Percentiles rank a stretch among this genome's conserved stretches.
Conservation (phyloP, 1,140 invertebrate species). For the Eufriesea mexicana region DNA sequence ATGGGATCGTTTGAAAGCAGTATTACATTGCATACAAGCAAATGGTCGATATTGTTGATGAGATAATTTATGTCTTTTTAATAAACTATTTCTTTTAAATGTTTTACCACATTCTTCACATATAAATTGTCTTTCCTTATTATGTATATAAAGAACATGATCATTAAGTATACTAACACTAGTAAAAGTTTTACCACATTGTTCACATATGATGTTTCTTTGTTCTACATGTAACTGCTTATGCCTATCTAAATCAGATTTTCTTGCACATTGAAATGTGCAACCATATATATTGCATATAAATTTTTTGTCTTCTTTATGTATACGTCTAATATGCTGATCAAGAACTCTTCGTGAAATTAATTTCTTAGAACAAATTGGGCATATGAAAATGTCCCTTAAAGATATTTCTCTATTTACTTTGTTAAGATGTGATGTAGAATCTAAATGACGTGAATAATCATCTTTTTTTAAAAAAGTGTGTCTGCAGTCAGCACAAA, state of each 20-base stretch:
- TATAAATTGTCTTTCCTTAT: constrained; percentile 73
- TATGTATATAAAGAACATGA: constrained; percentile 74
- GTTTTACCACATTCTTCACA: constrained; percentile 78
- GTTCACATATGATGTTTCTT: constrained; percentile 73
- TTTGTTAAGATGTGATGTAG: constrained; percentile 67
- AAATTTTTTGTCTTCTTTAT: constrained; percentile 74
- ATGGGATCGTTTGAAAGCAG: constrained; percentile 75
- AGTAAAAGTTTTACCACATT: constrained; percentile 77
- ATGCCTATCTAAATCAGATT: constrained; percentile 74
- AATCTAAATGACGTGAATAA: constrained; percentile 72
- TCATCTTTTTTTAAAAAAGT: constrained; percentile 72
- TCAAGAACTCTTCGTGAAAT: constrained; percentile 72
- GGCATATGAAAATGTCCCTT: constrained; percentile 67
- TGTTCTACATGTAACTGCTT: constrained; percentile 75
- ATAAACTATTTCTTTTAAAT: constrained; percentile 75
- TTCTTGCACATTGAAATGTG: constrained; percentile 73
- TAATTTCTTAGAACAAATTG: constrained; percentile 74
- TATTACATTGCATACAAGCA: constrained; percentile 70
- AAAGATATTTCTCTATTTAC: constrained; percentile 59
- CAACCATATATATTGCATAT: constrained; percentile 73
- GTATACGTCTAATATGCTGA: constrained; percentile 75
- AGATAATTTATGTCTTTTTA: constrained; percentile 74
- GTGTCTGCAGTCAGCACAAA: constrained; percentile 70
- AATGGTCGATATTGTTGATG: constrained; percentile 75
- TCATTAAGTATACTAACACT: constrained; percentile 75